These are phyloP conservation scores for Trichonephila clavipes DNA, from an alignment of 1,140 invertebrate genomes.

Conservation along the genomic window DNA sequence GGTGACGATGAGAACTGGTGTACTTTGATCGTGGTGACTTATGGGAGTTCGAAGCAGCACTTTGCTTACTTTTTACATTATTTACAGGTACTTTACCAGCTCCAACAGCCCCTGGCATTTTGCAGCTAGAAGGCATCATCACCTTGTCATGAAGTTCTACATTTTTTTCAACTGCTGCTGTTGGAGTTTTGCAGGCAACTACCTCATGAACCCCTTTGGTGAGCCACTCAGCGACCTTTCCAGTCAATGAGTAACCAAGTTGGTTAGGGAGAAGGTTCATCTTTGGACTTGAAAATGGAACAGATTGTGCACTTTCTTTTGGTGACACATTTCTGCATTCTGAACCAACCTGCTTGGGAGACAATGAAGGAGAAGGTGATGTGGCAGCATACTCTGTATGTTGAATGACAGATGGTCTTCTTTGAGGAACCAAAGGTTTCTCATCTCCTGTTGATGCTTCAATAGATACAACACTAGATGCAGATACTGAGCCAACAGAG, in stretches of 20 bases:
- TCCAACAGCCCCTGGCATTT: slow-evolving; percentile 64
- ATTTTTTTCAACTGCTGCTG: slow-evolving; percentile 56
- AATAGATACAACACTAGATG: slow-evolving; percentile 48
- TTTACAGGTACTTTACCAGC: slow-evolving; percentile 63
- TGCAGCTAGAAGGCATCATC: slow-evolving; percentile 71
- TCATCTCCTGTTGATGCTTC: slow-evolving; percentile 17
- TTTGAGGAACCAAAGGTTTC: slow-evolving; percentile 54
- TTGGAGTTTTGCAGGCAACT: slow-evolving; percentile 73
- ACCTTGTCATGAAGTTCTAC: slow-evolving; percentile 71
- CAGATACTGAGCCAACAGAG: slow-evolving; percentile 50
- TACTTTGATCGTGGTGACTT: slow-evolving; percentile 71
- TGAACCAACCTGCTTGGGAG: slow-evolving; percentile 2
- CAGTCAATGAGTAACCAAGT: slow-evolving; percentile 44
- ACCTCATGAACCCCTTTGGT: slow-evolving; percentile 72
- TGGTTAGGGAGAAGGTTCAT: slow-evolving; percentile 61
- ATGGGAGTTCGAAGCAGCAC: neutral
- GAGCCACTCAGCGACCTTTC: slow-evolving; percentile 73
- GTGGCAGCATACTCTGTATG: slow-evolving; percentile 76
- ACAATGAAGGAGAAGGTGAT: slow-evolving; percentile 69
- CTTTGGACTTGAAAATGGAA: slow-evolving; percentile 54
- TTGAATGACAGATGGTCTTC: slow-evolving; percentile 78
- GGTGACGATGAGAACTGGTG: slow-evolving; percentile 57
- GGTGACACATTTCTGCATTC: slow-evolving; percentile 35
- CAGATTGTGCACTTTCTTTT: neutral
- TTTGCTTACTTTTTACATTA: slow-evolving; percentile 66